Base-by-base conservation (phyloP, 1,140 invertebrate genomes). In the Bacillus rossius region DNA sequence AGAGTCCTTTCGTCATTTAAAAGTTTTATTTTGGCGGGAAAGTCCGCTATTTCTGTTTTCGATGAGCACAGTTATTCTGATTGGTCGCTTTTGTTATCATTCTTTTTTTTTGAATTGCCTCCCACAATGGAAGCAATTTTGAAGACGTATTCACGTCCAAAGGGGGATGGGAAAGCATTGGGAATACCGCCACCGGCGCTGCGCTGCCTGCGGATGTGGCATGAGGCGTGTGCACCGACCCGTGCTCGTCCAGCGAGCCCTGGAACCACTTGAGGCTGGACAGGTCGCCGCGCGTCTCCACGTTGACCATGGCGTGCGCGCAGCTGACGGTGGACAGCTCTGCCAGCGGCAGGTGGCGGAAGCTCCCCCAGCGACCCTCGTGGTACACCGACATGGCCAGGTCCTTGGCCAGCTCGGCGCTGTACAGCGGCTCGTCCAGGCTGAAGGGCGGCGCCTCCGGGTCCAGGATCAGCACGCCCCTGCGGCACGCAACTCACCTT, bases 221-320 rank as follows among this genome's bases (percentile, higher is more conserved):
- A n/a, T n/a, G n/a, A n/a, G n/a, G n/a, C n/a, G n/a, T n/a, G n/a
- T n/a, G n/a, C 29, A 34, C 29, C 10, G 26, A 57, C 55, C 16
- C 38, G 5, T 29, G 16, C 47, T 8, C n/a, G n/a, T 57, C 57
- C 50, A 81, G 51, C 55, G 79, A 77, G 53, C 83, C 86, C 72
- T 89, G 76, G 1, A 95, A 75, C 95, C 95, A 98, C 13, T 74
- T 81, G 1, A 98, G 69, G 34, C 88, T 88, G 0, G 87, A 88
- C 17, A 98, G 74, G 71, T 98, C 94, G 49, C 94, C 92, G 62
- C 86, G 81, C 7, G 86, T 85, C 1, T 81, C 62, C 0, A 88
- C 84, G 72, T 95, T 92, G 0, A 88, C 84, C 69, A 83, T 94
- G 0, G 84, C 87, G 74, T 96, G 88, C 50, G 79, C 68, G 0